A percentile compares a stretch with the other conserved stretches of the same genome.
These are phyloP conservation scores for Ptychobarbus kaznakovi DNA, from an alignment of 2,797 vertebrate species.

Conservation along the genomic window DNA sequence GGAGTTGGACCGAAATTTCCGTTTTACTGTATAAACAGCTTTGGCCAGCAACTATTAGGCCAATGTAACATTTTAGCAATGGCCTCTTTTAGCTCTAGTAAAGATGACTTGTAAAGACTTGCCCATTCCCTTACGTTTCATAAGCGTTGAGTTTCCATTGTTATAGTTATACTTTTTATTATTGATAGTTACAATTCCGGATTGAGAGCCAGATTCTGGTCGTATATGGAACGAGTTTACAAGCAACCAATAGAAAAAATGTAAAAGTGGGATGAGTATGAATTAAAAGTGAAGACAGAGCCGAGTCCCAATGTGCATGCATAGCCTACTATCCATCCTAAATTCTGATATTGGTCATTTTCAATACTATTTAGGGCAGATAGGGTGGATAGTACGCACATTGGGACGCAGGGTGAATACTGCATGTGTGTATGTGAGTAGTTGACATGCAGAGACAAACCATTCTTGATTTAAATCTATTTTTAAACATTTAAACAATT, in stretches of 20 bases:
- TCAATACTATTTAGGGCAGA: too few species aligned
- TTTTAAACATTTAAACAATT: neutral
- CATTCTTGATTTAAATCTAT: neutral
- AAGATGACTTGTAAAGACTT: neutral
- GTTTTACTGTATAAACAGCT: neutral
- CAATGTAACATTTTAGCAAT: neutral
- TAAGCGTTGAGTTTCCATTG: neutral
- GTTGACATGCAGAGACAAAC: too few species aligned
- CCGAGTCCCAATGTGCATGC: too few species aligned
- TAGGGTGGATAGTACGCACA: too few species aligned
- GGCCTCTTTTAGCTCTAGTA: neutral
- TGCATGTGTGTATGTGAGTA: neutral
- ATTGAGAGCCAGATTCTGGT: neutral
- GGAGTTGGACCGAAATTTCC: neutral
- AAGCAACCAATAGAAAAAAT: constrained; percentile 2
- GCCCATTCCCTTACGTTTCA: neutral
- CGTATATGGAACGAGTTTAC: neutral
- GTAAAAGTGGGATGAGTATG: constrained; percentile 6
- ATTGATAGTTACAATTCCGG: neutral
- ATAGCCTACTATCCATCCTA: too few species aligned
- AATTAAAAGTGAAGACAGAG: neutral
- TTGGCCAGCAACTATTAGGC: neutral
- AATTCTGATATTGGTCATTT: too few species aligned
- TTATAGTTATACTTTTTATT: neutral
- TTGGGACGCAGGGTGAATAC: too few species aligned